Evolutionary conservation across 2,797 vertebrate species (phyloP).

Genomic region (Sylvia borin): DNA sequence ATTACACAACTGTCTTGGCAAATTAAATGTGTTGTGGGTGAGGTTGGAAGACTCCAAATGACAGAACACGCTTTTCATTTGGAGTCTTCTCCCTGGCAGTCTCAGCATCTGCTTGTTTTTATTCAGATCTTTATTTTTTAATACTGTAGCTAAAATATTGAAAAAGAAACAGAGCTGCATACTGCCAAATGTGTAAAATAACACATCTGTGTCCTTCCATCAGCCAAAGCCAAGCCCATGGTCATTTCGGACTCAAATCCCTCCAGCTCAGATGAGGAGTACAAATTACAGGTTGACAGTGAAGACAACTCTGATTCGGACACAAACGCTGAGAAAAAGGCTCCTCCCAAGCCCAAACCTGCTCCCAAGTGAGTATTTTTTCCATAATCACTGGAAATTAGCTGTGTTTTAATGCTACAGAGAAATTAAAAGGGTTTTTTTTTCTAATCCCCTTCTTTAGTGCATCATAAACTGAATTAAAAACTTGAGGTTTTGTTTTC

Average conservation of each 20-base stretch:
- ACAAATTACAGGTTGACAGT: neutral
- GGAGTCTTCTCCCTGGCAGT: neutral
- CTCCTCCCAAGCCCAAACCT: slow-evolving; percentile 44
- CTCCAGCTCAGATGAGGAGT: slow-evolving; percentile 43
- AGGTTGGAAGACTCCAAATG: neutral
- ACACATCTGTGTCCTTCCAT: slow-evolving; percentile 4
- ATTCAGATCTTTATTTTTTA: neutral
- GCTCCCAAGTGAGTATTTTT: slow-evolving; percentile 69
- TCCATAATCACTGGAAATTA: neutral
- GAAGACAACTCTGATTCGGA: slow-evolving; percentile 38
- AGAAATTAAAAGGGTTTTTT: neutral
- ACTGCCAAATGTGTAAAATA: neutral
- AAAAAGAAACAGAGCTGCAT: neutral
- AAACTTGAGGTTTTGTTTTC: slow-evolving; percentile 3
- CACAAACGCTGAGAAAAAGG: neutral
- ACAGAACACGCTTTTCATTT: neutral
- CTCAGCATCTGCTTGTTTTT: neutral
- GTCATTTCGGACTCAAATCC: slow-evolving; percentile 68
- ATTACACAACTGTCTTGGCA: neutral
- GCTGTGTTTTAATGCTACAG: neutral
- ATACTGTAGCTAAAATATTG: slow-evolving; percentile 3
- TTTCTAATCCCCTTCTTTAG: neutral
- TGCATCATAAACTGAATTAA: neutral
- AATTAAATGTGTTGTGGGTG: neutral
- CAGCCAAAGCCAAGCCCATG: slow-evolving; percentile 71